phyloP scores from a whole-genome alignment of 2,888 invertebrate genomes.

The Eupithecia abbreviata region DNA sequence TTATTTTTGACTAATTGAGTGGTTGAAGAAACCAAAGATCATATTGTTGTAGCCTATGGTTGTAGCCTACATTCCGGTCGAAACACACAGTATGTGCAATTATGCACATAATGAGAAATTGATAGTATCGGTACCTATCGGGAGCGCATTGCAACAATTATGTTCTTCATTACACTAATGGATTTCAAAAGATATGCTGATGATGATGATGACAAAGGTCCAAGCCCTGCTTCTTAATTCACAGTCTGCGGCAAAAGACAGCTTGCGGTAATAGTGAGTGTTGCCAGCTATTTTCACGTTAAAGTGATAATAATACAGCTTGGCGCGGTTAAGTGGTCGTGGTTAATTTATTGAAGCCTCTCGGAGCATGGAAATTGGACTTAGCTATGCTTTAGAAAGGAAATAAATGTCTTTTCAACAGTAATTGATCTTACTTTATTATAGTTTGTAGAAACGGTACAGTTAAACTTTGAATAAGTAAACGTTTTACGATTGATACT shows the following conservation, averaged over 20 bases:
- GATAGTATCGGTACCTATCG: background rate
- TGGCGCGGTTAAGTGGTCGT: slow-evolving; percentile 39
- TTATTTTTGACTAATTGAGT: background rate
- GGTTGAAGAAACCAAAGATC: background rate
- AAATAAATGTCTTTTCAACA: slow-evolving; percentile 33
- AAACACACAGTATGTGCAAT: background rate
- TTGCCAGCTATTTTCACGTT: slow-evolving; percentile 43
- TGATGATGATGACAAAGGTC: slow-evolving; percentile 5
- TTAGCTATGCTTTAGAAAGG: slow-evolving; percentile 32
- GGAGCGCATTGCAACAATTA: background rate
- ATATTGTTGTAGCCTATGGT: too few species aligned
- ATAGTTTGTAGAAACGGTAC: slow-evolving; percentile 14
- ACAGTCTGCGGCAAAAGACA: slow-evolving; percentile 22
- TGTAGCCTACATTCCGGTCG: too few species aligned
- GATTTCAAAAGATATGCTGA: background rate
- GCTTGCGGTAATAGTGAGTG: slow-evolving; percentile 37
- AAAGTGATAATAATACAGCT: slow-evolving; percentile 42
- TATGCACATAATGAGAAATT: background rate
- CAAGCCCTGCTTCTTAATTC: slow-evolving; percentile 8
- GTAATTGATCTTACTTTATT: slow-evolving; percentile 32
- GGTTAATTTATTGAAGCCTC: slow-evolving; percentile 39
- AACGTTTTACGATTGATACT: background rate
- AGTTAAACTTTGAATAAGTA: background rate
- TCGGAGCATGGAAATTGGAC: slow-evolving; percentile 37
- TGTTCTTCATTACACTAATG: background rate